Percentiles rank a stretch among this genome's conserved stretches.
phyloP scores from a whole-genome alignment of 2,888 invertebrate genomes.

The Rhagophthalmus giganteus region DNA sequence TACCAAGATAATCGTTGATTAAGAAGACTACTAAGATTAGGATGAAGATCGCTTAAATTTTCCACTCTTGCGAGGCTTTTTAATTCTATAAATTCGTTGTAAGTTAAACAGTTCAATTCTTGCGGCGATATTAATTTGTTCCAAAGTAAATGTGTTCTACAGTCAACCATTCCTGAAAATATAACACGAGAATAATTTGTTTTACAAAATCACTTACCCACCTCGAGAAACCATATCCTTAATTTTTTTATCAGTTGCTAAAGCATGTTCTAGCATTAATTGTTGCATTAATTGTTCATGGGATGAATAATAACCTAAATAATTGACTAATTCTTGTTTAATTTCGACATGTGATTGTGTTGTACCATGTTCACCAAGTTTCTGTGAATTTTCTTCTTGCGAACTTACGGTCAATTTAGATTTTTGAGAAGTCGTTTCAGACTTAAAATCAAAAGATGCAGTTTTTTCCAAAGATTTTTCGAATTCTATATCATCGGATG shows the following conservation, averaged over 20 bases:
- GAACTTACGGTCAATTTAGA: constrained; percentile 6
- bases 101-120: constrained; percentile 58
- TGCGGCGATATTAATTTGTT: constrained; percentile 62
- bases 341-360: constrained; percentile 46
- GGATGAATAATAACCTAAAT: constrained; percentile 70
- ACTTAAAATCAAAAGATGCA: constrained; percentile 6
- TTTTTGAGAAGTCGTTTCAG: constrained; percentile 8
- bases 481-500: constrained; percentile 7
- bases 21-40: constrained; percentile 60
- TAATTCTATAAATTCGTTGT: constrained; percentile 67
- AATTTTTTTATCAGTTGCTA: constrained; percentile 61
- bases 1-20: constrained; percentile 69
- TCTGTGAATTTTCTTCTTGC: constrained; percentile 10
- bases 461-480: constrained; percentile 9
- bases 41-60: constrained; percentile 62
- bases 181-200: too few relatives aligned
- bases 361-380: constrained; percentile 8
- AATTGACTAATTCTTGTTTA: constrained; percentile 67
- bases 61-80: constrained; percentile 62
- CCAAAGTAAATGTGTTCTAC: constrained; percentile 72
- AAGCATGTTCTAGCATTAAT: constrained; percentile 62
- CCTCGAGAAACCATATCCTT: constrained; percentile 64
- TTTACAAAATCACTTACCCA: constrained; percentile 28
- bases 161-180: constrained; percentile 62
- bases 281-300: constrained; percentile 69